Conservation (phyloP, 2,113 vertebrate genomes). For the Oceanites oceanicus region DNA sequence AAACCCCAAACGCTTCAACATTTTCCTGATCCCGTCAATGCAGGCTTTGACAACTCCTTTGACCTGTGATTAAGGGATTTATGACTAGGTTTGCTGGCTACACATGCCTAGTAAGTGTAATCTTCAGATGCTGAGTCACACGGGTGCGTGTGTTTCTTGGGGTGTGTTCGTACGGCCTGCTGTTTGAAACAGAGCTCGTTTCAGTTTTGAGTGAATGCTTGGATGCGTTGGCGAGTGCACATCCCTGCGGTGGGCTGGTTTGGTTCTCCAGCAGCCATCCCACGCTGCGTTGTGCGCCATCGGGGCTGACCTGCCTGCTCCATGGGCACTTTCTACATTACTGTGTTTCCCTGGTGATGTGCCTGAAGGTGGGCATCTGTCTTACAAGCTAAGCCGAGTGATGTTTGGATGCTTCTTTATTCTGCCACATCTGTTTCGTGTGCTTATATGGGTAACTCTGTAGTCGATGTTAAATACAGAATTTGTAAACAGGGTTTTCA, state of each 20-base stretch:
- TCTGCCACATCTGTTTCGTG: neutral
- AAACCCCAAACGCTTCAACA: neutral
- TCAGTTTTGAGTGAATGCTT: neutral
- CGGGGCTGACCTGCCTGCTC: neutral
- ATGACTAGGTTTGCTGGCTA: neutral
- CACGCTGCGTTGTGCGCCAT: fast-evolving
- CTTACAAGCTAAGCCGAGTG: fast-evolving
- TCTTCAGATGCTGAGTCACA: neutral
- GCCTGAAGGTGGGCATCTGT: neutral
- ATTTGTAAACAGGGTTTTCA: neutral
- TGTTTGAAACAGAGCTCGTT: neutral
- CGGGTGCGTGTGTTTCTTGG: neutral
- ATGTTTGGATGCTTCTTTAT: neutral
- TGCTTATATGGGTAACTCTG: neutral
- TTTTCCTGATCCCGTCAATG: neutral
- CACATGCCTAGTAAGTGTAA: neutral
- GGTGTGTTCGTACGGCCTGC: neutral
- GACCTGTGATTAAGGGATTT: conserved; percentile 25
- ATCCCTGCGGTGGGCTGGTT: neutral
- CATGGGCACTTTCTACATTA: fast-evolving
- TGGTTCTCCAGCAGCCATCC: neutral
- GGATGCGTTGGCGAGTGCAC: neutral
- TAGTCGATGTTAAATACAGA: neutral
- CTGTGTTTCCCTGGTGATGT: neutral
- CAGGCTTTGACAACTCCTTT: neutral